These are phyloP conservation scores for Penelope pileata DNA, from an alignment of 2,113 vertebrate species.

Conservation along the genomic window DNA sequence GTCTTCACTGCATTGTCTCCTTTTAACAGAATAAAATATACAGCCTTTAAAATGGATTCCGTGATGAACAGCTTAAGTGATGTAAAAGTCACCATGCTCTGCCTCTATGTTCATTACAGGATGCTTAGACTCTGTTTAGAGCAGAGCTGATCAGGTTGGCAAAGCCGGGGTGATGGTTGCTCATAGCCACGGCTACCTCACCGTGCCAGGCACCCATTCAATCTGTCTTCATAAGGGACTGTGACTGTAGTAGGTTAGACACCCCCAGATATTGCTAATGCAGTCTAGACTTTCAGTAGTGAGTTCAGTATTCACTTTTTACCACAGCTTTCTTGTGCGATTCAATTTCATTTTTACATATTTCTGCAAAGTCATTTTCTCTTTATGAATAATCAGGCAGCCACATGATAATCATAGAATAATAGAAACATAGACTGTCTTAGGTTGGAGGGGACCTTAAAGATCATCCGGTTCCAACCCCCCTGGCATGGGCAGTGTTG, in stretches of 20 bases:
- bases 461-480: no score
- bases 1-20: neutral
- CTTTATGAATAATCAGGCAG: neutral
- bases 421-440: no score
- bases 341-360: neutral
- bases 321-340: neutral
- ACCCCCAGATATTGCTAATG: neutral
- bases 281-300: neutral
- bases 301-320: neutral
- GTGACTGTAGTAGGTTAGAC: neutral
- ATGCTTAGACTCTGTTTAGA: fast-evolving
- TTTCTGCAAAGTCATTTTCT: neutral
- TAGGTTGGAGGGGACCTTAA: no score
- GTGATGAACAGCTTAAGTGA: neutral
- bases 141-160: neutral
- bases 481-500: no score
- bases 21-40: neutral
- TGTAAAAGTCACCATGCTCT: neutral
- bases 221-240: neutral
- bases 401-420: no score
- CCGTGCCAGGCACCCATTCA: neutral
- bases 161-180: neutral
- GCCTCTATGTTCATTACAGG: fast-evolving
- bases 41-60: neutral
- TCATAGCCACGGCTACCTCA: neutral